A percentile compares a stretch with the other conserved stretches of the same genome.
Conservation (phyloP, 2,797 vertebrate genomes). For the Orientallactaga sibirica region DNA sequence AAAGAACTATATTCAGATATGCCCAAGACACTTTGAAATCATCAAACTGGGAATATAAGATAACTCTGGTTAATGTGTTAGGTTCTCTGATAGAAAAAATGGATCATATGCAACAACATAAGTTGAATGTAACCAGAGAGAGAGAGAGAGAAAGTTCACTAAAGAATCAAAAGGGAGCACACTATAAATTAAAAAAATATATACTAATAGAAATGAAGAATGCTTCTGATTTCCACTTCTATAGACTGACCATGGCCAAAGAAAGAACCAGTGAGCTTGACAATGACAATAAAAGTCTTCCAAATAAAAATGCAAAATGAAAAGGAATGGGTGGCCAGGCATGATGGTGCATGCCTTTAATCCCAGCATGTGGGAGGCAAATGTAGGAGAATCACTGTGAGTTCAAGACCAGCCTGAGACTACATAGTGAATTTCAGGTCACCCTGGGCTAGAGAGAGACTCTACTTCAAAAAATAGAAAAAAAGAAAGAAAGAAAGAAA, state of each 20-base stretch:
- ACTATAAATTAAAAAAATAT: slow-evolving; percentile 12
- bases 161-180: slow-evolving; percentile 4
- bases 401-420: too few species aligned
- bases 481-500: not conserved
- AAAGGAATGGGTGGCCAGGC: not conserved
- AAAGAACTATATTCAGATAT: not conserved
- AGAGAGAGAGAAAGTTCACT: not conserved
- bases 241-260: not conserved
- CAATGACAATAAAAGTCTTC: not conserved
- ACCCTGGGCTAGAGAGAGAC: too few species aligned
- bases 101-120: not conserved
- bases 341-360: too few species aligned
- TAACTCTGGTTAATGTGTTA: slow-evolving; percentile 10
- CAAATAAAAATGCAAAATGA: not conserved
- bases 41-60: not conserved
- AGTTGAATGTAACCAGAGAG: not conserved
- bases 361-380: too few species aligned
- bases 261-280: slow-evolving; percentile 13
- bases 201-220: slow-evolving; percentile 12
- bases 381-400: too few species aligned
- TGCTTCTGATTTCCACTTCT: not conserved
- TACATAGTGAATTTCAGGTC: too few species aligned
- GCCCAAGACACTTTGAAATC: not conserved
- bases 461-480: too few species aligned
- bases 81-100: not conserved